Evolutionary conservation across 2,113 vertebrate species (phyloP).

Genomic region (Donacobius atricapilla): DNA sequence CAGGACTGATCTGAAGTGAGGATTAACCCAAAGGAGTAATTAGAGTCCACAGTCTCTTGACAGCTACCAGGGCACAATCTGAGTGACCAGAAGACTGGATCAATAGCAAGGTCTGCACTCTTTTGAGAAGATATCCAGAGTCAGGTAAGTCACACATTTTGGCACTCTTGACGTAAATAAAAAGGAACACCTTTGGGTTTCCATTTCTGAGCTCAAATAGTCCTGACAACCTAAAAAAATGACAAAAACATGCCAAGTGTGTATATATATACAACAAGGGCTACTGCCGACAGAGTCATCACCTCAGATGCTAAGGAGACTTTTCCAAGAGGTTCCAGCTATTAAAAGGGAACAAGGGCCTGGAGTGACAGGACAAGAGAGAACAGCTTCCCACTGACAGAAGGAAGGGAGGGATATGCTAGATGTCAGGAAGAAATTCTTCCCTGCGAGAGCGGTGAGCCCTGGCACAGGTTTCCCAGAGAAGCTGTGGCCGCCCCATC

Average conservation of each 20-base stretch:
- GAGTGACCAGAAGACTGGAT: neutral
- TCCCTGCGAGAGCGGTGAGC: neutral
- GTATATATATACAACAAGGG: neutral
- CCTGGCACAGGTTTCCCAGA: neutral
- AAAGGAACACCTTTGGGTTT: neutral
- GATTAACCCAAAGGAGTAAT: neutral
- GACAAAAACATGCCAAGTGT: neutral
- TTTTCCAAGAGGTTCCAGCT: neutral
- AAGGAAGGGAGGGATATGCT: neutral
- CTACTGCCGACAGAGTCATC: neutral
- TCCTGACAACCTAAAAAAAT: neutral
- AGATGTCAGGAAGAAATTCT: neutral
- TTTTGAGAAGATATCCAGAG: neutral
- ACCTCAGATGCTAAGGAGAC: neutral
- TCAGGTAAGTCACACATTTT: neutral
- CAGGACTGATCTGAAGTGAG: neutral
- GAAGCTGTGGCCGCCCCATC: neutral
- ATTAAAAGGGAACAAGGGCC: too few species aligned
- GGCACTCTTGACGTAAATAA: fast-evolving
- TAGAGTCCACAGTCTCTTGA: fast-evolving
- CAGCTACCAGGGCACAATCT: neutral
- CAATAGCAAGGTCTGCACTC: neutral
- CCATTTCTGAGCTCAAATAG: neutral
- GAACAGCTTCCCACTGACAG: neutral
- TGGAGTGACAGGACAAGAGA: neutral